Conservation (phyloP, 2,113 vertebrate genomes). For the Hippocampus comes region DNA sequence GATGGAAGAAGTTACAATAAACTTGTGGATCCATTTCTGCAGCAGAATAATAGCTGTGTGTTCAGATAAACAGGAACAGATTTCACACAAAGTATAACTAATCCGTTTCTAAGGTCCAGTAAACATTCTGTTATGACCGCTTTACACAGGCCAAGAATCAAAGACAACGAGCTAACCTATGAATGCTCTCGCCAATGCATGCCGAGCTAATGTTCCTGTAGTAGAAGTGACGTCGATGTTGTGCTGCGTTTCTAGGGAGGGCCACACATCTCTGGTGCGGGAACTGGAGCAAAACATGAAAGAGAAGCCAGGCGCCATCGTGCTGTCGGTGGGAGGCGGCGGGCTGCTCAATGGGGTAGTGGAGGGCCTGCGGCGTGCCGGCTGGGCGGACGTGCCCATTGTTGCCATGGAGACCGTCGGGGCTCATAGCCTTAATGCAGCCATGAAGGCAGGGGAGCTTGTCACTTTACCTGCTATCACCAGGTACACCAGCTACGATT, state of each 20-base stretch:
- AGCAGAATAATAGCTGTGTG: not conserved
- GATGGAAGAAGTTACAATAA: no score
- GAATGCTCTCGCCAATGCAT: not conserved
- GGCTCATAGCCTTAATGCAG: conserved; percentile 80
- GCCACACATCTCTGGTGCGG: conserved; percentile 78
- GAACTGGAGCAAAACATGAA: conserved; percentile 78
- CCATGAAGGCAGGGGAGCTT: conserved; percentile 74
- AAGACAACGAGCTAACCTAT: no score
- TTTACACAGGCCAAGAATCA: no score
- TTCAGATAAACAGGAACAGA: not conserved
- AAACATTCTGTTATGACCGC: not conserved
- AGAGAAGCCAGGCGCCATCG: conserved; percentile 77
- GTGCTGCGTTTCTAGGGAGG: conserved; percentile 75
- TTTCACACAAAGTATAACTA: not conserved
- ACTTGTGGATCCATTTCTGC: not conserved
- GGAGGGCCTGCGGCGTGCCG: conserved; percentile 77
- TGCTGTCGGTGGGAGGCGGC: conserved; percentile 85
- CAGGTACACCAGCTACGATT: conserved; percentile 72
- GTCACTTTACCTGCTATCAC: conserved; percentile 84
- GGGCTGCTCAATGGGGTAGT: conserved; percentile 83
- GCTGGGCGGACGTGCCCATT: conserved; percentile 83
- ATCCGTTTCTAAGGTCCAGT: not conserved
- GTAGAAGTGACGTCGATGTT: not conserved
- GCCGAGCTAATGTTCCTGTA: not conserved
- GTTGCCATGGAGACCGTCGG: conserved; percentile 85